Percentiles rank a stretch among this genome's conserved stretches.
These are phyloP conservation scores for Watsonalla cultraria DNA, from an alignment of 2,888 invertebrate species.

Conservation along the genomic window DNA sequence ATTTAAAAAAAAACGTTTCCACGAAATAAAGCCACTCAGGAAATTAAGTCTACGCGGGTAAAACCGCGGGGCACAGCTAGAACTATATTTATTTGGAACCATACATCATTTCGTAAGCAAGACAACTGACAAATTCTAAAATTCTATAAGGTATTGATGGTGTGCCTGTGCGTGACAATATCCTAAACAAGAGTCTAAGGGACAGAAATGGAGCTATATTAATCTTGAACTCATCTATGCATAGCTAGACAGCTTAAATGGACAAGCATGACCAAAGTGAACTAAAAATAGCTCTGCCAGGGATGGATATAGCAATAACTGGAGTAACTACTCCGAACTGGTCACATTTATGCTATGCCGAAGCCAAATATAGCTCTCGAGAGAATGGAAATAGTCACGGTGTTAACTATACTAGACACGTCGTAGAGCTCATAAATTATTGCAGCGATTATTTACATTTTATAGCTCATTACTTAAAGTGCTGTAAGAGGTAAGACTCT, in stretches of 20 bases:
- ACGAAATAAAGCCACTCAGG: too few species aligned
- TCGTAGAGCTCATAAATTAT: constrained; percentile 6
- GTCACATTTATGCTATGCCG: constrained; percentile 43
- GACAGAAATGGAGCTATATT: neutral
- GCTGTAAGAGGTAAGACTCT: neutral
- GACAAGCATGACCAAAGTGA: constrained; percentile 50
- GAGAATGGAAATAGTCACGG: constrained; percentile 28
- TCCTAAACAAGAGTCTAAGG: neutral
- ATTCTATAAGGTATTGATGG: neutral
- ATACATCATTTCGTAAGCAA: too few species aligned
- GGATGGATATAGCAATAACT: constrained; percentile 58
- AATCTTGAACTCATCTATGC: constrained; percentile 7
- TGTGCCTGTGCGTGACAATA: neutral
- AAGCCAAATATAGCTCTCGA: constrained; percentile 49
- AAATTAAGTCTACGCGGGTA: too few species aligned
- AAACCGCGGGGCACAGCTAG: too few species aligned
- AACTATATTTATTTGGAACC: too few species aligned
- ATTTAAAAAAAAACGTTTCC: too few species aligned
- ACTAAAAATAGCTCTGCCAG: constrained; percentile 58
- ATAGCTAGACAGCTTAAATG: constrained; percentile 35
- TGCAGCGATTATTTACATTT: neutral
- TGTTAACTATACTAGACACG: constrained; percentile 17
- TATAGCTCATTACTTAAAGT: neutral
- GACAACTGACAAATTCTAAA: too few species aligned
- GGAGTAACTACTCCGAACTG: constrained; percentile 53